Conservation (phyloP, 2,888 invertebrate genomes). For the Ochlodes sylvanus region DNA sequence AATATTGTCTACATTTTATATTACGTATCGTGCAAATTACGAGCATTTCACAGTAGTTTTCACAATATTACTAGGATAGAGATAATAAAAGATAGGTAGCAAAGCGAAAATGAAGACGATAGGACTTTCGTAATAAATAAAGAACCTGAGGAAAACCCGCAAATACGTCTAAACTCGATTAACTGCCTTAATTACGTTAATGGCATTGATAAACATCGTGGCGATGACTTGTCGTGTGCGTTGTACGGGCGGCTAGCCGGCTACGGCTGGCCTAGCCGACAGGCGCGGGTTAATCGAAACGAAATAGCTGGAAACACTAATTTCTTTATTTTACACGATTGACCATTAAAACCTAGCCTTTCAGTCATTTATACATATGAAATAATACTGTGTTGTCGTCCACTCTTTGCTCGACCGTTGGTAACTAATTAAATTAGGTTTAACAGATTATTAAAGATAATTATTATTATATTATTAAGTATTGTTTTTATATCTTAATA, state of each 20-base stretch:
- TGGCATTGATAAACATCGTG: conserved; percentile 36
- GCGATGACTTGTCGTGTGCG: conserved; percentile 33
- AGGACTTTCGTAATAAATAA: conserved; percentile 20
- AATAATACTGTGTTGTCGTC: too few relatives aligned
- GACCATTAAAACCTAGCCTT: not conserved
- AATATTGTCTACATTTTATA: too few relatives aligned
- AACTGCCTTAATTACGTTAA: conserved; percentile 38
- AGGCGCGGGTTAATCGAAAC: conserved; percentile 10
- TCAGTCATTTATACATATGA: not conserved
- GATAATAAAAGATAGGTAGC: too few relatives aligned
- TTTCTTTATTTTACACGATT: conserved; percentile 2
- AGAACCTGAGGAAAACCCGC: conserved; percentile 25
- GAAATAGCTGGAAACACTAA: not conserved
- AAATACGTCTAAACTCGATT: conserved; percentile 35
- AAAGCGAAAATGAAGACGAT: conserved; percentile 5
- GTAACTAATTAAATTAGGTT: too few relatives aligned
- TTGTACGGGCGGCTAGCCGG: not conserved
- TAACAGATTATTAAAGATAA: too few relatives aligned
- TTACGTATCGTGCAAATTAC: too few relatives aligned
- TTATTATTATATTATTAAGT: too few relatives aligned
- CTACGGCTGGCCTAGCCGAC: not conserved
- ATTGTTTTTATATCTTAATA: too few relatives aligned
- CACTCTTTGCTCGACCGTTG: too few relatives aligned
- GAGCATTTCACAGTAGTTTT: too few relatives aligned
- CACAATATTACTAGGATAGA: not conserved